Evolutionary conservation across 1,140 invertebrate species (phyloP), one percentile per base, ranked within the genome.

Genomic region (Meteorus sp.): DNA sequence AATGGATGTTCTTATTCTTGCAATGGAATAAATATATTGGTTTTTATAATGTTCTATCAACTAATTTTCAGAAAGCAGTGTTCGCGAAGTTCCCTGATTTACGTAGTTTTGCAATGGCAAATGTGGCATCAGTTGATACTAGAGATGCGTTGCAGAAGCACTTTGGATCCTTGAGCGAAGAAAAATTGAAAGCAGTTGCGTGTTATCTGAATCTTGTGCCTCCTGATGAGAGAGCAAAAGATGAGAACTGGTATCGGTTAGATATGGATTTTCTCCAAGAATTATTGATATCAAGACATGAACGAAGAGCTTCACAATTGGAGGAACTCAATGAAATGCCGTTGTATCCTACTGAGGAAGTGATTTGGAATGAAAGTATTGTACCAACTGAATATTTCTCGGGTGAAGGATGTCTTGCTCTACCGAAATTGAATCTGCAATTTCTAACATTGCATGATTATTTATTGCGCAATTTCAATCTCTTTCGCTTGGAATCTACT

Each of bases 361-460:
- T 99, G 7, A 97, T 99, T 65, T 99, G 98, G 98, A 95, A 99
- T 80, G 96, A 99, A 75, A 99, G 98, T 73, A 88, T 99, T 27
- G 97, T 99, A 0, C 98, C 98, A 0, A 94, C 93, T 0, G 96
- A 99, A 69, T 98, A 97, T 77, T 98, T 94, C 79, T 94, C 92
- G 50, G 94, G 95, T 1, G 95, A 99, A 76, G 93, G 90, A 23
- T 95, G 93, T 70, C 80, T 99, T 6, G 97, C 98, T 0, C 80
- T 99, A 58, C 97, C 98, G 0, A 99, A 99, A 78, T 80, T 99
- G 0, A 99, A 99, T 82, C 82, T 99, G 4, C 97, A 99, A 80
- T 99, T 99, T 80, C 81, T 99, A 2, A 99, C 98, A 0, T 78
- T 99, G 3, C 96, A 99, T 79, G 98, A 99, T 81, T 99, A 99